phyloP scores from a whole-genome alignment of 2,797 vertebrate species.

The Sebastes oblongus region DNA sequence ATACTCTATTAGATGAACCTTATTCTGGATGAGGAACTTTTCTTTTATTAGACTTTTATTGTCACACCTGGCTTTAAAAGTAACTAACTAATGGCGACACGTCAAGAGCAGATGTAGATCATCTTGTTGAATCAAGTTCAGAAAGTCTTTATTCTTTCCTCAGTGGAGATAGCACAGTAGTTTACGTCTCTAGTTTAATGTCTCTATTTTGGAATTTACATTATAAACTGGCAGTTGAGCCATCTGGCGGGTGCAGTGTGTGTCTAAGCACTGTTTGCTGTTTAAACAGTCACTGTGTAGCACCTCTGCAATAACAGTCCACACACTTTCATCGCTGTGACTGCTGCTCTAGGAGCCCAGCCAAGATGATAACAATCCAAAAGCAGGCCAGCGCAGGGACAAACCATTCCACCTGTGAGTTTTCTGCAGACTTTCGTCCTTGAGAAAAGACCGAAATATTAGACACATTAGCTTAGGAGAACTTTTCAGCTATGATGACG shows the following conservation, averaged over 20 bases:
- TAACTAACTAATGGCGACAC: background rate
- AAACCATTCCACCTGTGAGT: conserved; percentile 9
- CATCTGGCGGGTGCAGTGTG: conserved; percentile 39
- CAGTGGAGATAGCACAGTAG: background rate
- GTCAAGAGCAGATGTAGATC: background rate
- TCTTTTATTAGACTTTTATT: background rate
- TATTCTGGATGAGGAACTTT: background rate
- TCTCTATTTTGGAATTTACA: conserved; percentile 63
- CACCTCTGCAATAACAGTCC: conserved; percentile 56
- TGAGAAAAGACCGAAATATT: conserved; percentile 10
- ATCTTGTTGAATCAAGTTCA: background rate
- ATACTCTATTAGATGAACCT: background rate
- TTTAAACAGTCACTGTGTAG: conserved; percentile 64
- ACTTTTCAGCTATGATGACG: conserved; percentile 16
- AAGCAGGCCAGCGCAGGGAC: conserved; percentile 28
- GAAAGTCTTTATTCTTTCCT: background rate
- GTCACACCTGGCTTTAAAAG: background rate
- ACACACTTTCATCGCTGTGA: conserved; percentile 50
- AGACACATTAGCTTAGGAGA: background rate
- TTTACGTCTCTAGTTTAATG: conserved; percentile 15
- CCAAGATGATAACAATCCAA: conserved; percentile 63
- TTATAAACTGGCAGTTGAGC: conserved; percentile 52
- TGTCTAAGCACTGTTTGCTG: conserved; percentile 61
- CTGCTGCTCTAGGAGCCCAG: conserved; percentile 52
- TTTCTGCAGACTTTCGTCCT: conserved; percentile 15